phyloP scores from a whole-genome alignment of 2,888 invertebrate species.

The Venusia cambrica region DNA sequence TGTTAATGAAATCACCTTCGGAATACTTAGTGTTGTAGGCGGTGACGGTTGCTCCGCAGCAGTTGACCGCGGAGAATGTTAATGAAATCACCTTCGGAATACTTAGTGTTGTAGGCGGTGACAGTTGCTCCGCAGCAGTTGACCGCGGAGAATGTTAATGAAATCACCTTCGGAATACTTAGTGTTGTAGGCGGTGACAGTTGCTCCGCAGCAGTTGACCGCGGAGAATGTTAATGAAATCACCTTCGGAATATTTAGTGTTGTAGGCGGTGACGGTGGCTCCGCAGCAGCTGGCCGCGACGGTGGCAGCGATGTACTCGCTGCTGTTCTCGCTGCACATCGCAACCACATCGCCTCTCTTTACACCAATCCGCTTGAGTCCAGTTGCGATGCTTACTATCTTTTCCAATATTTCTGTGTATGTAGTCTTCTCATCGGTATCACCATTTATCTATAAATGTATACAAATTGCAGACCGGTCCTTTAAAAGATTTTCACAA shows the following conservation, averaged over 20 bases:
- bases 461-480: no score
- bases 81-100: no score
- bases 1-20: no score
- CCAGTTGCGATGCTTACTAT: slow-evolving; percentile 73
- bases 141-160: no score
- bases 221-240: no score
- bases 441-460: slow-evolving; percentile 34
- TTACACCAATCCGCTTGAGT: slow-evolving; percentile 61
- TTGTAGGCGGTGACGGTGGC: slow-evolving; percentile 76
- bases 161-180: slow-evolving; percentile 72
- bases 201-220: slow-evolving; percentile 56
- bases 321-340: slow-evolving; percentile 78
- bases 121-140: no score
- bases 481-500: no score
- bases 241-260: slow-evolving; percentile 72
- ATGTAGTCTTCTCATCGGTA: slow-evolving; percentile 42
- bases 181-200: slow-evolving; percentile 75
- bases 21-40: no score
- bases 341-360: slow-evolving; percentile 66
- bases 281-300: slow-evolving; percentile 62
- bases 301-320: slow-evolving; percentile 66
- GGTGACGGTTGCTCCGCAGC: no score
- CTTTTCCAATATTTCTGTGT: slow-evolving; percentile 60
- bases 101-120: no score
- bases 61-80: no score